These are phyloP conservation scores for Acropternis orthonyx DNA, from an alignment of 2,797 vertebrate genomes.

Conservation along the genomic window DNA sequence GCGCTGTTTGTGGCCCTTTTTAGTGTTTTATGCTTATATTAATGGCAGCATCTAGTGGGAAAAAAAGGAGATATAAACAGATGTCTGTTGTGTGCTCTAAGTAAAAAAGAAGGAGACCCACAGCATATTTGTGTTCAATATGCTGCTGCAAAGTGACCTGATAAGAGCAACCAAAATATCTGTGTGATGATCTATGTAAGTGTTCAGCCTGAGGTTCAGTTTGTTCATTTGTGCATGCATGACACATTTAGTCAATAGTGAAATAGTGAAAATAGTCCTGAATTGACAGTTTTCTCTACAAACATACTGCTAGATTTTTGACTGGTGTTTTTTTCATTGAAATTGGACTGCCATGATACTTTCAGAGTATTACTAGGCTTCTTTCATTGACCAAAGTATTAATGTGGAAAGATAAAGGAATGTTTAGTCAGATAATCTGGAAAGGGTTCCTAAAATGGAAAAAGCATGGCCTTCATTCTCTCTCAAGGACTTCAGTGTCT, in stretches of 20 bases:
- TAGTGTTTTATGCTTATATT: background rate
- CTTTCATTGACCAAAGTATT: background rate
- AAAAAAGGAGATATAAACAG: background rate
- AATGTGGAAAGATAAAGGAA: background rate
- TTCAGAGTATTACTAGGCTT: background rate
- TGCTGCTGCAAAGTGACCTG: background rate
- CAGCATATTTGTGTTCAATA: background rate
- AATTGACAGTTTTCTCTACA: background rate
- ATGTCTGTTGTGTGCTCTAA: background rate
- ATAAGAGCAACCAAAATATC: background rate
- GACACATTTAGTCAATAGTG: background rate
- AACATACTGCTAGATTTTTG: background rate
- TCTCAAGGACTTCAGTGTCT: background rate
- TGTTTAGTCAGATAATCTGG: background rate
- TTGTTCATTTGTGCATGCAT: background rate
- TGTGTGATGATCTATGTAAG: background rate
- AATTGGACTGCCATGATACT: background rate
- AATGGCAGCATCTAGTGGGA: background rate
- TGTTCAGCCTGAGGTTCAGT: background rate
- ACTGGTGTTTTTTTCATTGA: background rate
- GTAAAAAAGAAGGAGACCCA: background rate
- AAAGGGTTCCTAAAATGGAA: background rate
- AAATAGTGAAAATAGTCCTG: background rate
- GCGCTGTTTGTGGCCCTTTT: background rate
- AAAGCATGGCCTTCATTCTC: background rate